A percentile compares a stretch with the other conserved stretches of the same genome.
Evolutionary conservation across 1,140 invertebrate species (phyloP).

Genomic region (Sitodiplosis mosellana): DNA sequence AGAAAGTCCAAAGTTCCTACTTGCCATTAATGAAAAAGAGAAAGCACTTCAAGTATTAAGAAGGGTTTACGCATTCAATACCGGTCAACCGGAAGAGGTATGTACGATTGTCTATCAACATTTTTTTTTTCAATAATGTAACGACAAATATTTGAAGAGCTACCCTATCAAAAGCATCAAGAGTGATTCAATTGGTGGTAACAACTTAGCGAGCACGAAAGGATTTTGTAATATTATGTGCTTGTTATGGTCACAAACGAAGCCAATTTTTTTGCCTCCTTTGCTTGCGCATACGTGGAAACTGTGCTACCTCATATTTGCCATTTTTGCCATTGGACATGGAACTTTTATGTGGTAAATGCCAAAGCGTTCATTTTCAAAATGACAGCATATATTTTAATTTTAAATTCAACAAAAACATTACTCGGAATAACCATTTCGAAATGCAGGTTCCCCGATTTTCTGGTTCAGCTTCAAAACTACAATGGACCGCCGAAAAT

Average conservation of each 20-base stretch:
- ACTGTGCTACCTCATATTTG: slow-evolving; percentile 33
- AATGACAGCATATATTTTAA: too few relatives aligned
- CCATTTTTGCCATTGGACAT: slow-evolving; percentile 22
- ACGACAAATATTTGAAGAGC: too few relatives aligned
- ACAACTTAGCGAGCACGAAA: slow-evolving; percentile 12
- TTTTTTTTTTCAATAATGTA: too few relatives aligned
- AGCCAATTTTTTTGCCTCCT: slow-evolving; percentile 29
- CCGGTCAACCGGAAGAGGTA: slow-evolving; percentile 16
- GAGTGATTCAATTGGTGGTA: slow-evolving; percentile 8
- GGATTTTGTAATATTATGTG: slow-evolving; percentile 13
- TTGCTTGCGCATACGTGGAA: slow-evolving; percentile 32
- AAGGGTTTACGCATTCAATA: slow-evolving; percentile 40
- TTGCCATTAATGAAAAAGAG: slow-evolving; percentile 37
- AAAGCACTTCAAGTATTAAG: slow-evolving; percentile 38
- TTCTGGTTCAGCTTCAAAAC: too few relatives aligned
- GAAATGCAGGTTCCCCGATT: too few relatives aligned
- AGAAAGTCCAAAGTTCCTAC: slow-evolving; percentile 60
- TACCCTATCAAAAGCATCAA: slow-evolving; percentile 14
- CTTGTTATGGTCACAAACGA: slow-evolving; percentile 27
- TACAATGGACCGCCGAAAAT: too few relatives aligned
- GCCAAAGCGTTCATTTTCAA: neutral
- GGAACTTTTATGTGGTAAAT: slow-evolving; percentile 29
- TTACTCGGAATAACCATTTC: too few relatives aligned
- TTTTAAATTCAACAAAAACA: too few relatives aligned
- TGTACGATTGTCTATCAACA: neutral